These are phyloP conservation scores for Rapana venosa DNA, from an alignment of 2,888 invertebrate species.

Conservation along the genomic window DNA sequence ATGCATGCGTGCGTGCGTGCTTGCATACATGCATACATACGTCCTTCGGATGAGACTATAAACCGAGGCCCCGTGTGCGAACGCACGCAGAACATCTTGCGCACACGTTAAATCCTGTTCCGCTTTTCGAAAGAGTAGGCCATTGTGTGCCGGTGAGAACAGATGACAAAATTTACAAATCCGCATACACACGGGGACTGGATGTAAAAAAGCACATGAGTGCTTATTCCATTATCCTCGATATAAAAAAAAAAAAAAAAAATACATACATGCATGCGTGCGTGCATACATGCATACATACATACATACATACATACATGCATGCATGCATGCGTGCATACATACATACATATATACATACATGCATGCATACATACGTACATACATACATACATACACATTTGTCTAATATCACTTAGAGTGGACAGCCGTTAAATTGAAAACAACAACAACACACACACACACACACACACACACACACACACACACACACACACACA, in stretches of 20 bases:
- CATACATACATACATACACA: neutral
- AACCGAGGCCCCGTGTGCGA: neutral
- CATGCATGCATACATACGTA: neutral
- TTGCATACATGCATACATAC: neutral
- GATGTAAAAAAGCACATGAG: too few species aligned
- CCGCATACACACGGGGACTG: too few species aligned
- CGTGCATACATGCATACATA: neutral
- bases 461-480: neutral
- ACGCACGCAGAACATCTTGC: neutral
- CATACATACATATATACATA: neutral
- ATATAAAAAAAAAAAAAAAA: too few species aligned
- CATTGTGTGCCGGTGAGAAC: too few species aligned
- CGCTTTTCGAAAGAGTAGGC: too few species aligned
- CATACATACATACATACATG: neutral
- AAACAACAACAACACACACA: too few species aligned
- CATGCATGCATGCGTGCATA: neutral
- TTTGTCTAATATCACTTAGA: too few species aligned
- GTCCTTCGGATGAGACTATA: too few species aligned
- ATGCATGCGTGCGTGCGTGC: neutral
- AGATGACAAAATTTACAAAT: too few species aligned
- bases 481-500: neutral
- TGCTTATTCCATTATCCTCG: too few species aligned
- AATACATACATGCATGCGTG: neutral
- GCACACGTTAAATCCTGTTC: too few species aligned
- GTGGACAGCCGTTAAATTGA: too few species aligned